A percentile compares a stretch with the other conserved stretches of the same genome.
Evolutionary conservation across 1,140 invertebrate genomes (phyloP).

Genomic region (Gonioctena quinquepunctata): DNA sequence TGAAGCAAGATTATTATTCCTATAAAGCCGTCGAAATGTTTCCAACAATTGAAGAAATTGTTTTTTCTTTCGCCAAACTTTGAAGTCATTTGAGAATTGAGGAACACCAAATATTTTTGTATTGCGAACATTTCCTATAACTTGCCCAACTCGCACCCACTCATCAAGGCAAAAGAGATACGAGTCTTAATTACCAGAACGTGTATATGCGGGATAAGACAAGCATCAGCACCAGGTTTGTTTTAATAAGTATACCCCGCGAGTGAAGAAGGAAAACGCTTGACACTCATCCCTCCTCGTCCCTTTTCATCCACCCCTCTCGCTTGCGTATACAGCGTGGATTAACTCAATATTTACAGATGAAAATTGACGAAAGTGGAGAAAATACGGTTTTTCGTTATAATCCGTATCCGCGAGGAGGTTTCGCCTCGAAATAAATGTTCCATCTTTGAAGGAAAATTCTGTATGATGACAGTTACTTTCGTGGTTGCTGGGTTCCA

Average conservation of each 20-base stretch:
- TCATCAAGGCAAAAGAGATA: conserved; percentile 22
- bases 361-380: conserved; percentile 44
- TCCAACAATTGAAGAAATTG: too few species aligned
- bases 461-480: not conserved
- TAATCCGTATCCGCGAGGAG: conserved; percentile 9
- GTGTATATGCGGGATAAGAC: conserved; percentile 43
- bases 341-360: conserved; percentile 49
- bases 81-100: too few species aligned
- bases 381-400: conserved; percentile 18
- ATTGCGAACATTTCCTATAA: not conserved
- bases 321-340: conserved; percentile 28
- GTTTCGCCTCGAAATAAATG: conserved; percentile 6
- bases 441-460: not conserved
- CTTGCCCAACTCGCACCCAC: not conserved
- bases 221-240: conserved; percentile 45
- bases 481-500: not conserved
- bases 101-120: not conserved
- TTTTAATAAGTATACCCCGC: conserved; percentile 44
- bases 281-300: conserved; percentile 40
- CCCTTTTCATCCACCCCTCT: conserved; percentile 15
- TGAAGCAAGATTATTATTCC: too few species aligned
- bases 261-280: conserved; percentile 30
- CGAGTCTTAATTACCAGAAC: conserved; percentile 38
- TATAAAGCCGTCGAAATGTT: too few species aligned
- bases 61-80: too few species aligned